Base-by-base conservation (phyloP, 2,888 invertebrate species). In the Sphaeridia pumilis region DNA sequence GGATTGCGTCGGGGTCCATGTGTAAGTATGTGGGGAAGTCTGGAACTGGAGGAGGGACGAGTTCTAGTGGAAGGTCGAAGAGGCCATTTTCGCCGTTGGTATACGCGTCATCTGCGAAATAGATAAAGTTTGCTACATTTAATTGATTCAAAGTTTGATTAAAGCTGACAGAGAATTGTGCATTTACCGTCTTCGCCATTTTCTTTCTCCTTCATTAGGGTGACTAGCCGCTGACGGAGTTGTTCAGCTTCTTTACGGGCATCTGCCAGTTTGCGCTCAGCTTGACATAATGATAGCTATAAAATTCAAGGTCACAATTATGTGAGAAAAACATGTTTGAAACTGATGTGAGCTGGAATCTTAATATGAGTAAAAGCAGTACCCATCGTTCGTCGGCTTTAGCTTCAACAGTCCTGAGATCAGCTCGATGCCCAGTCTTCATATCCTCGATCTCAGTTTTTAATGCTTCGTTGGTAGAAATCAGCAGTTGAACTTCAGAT, bases 301-400 rank as follows among this genome's bases (percentile, higher is more conserved):
- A 48, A 38, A 44, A 41, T 31, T 14, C 10, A 14, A 10, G 14
- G 31, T 31, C 7, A 31, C 31, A 7, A 31, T 31, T 31, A 31
- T 10, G 7, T 10, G 14, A 31, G 31, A 20, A 28, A 4, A 36
- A 27, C 12, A 12, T 10, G 25, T 36, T 34, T 3, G 24, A 10
- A 24, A 41, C 3, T 43, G 31, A 46, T 3, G 49, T 12, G 12
- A 22, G 12, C 27, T 28, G 3, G 14, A 21, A 14, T 31, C 20
- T n/a, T 27, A 3, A 36, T 21, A 5, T 5, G 21, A 7, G 25
- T 4, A 5, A 24, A 17, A 26, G 7, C 31, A 49, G 49, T 50
- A 65, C 64, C 60, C 61, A 65, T 49, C 59, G 56, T 35, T 65
- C 64, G 44, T 61, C 63, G 28, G 53, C 53, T 48, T 63, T 65